Conservation (phyloP, 2,888 invertebrate genomes). For the Drosophila yooni region DNA sequence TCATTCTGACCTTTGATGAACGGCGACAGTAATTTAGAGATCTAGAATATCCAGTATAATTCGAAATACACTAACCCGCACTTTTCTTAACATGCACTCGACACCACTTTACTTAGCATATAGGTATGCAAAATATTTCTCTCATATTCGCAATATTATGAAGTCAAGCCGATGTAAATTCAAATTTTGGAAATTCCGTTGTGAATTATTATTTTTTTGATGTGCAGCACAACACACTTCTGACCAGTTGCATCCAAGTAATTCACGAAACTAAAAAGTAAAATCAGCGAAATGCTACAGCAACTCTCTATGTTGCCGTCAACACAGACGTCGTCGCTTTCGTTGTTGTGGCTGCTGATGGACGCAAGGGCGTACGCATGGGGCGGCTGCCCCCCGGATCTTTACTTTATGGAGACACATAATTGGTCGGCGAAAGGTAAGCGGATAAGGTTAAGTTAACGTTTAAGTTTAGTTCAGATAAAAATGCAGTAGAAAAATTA, state of each 20-base stretch:
- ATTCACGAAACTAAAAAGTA: constrained; percentile 80
- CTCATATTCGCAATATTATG: background rate
- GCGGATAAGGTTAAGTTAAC: background rate
- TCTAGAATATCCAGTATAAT: constrained; percentile 76
- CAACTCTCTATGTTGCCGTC: constrained; percentile 37
- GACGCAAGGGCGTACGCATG: background rate
- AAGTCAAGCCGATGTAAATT: constrained; percentile 10
- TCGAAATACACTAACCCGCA: constrained; percentile 46
- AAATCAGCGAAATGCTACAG: constrained; percentile 65
- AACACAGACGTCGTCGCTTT: background rate
- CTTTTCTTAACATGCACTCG: constrained; percentile 1
- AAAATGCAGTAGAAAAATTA: background rate
- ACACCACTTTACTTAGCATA: background rate
- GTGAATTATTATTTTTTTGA: constrained; percentile 32
- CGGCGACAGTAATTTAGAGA: constrained; percentile 33
- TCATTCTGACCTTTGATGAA: background rate
- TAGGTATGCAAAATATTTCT: background rate
- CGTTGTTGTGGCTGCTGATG: background rate
- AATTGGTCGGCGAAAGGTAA: background rate
- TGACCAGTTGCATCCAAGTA: constrained; percentile 79
- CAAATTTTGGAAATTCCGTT: constrained; percentile 19
- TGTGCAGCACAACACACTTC: constrained; percentile 19
- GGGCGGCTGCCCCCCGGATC: background rate
- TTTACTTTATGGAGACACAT: background rate
- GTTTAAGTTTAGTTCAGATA: background rate